Evolutionary conservation across 2,888 invertebrate species (phyloP).

Genomic region (Watsonalla binaria): DNA sequence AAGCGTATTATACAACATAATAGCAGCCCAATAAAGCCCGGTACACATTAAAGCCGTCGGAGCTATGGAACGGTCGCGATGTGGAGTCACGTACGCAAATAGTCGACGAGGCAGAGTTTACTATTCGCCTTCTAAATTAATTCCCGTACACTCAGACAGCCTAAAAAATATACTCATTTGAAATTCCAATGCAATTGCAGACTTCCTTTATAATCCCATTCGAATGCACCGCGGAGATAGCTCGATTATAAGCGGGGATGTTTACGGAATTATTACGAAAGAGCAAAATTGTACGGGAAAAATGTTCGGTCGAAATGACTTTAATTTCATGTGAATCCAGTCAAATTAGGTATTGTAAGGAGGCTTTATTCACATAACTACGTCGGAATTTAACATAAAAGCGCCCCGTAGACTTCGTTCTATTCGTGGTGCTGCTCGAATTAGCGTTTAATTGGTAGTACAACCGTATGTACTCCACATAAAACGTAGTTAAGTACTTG

Average conservation of each 20-base stretch:
- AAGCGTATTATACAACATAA: not conserved
- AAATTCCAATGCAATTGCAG: slow-evolving; percentile 66
- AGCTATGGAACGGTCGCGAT: slow-evolving; percentile 9
- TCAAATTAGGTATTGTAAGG: slow-evolving; percentile 6
- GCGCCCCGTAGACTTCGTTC: too few relatives aligned
- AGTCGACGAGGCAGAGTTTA: slow-evolving; percentile 38
- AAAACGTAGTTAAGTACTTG: too few relatives aligned
- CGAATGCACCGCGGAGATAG: slow-evolving; percentile 45
- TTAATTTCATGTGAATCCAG: slow-evolving; percentile 12
- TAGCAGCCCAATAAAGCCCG: not conserved
- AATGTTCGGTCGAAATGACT: slow-evolving; percentile 19
- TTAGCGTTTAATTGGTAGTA: too few relatives aligned
- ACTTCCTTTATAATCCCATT: slow-evolving; percentile 64
- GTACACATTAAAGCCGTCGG: slow-evolving; percentile 1
- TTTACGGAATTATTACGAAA: slow-evolving; percentile 30
- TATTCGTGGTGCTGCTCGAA: too few relatives aligned
- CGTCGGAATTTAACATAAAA: not conserved
- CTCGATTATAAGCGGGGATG: slow-evolving; percentile 30
- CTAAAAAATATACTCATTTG: slow-evolving; percentile 72
- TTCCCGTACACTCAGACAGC: slow-evolving; percentile 62
- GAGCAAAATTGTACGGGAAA: slow-evolving; percentile 16
- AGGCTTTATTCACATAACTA: not conserved
- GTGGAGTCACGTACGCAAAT: slow-evolving; percentile 43
- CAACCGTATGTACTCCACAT: too few relatives aligned
- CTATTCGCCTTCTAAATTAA: slow-evolving; percentile 60